Evolutionary conservation across 2,113 vertebrate genomes (phyloP).

Genomic region (Nyctereutes procyonoides): DNA sequence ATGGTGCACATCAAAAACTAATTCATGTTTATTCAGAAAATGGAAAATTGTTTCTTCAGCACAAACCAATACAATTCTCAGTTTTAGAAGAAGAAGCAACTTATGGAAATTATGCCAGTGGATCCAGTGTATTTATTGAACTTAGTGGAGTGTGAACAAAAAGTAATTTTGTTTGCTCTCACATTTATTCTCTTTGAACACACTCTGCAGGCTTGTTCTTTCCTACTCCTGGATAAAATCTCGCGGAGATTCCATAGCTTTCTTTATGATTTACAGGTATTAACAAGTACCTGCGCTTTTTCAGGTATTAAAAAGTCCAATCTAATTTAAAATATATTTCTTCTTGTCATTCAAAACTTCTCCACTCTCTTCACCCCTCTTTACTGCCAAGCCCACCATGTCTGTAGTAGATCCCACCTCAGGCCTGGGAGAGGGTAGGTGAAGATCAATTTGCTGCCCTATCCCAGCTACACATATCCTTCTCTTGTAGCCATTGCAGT

Average conservation of each 20-base stretch:
- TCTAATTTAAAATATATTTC: not conserved
- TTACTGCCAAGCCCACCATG: not conserved
- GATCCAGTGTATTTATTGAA: not conserved
- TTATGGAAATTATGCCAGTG: not conserved
- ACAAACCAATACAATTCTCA: not conserved
- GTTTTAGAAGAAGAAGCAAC: not conserved
- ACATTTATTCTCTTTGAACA: not conserved
- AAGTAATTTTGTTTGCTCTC: not conserved
- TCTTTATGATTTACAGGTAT: not conserved
- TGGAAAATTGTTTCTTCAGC: not conserved
- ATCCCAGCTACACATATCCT: too few relatives aligned
- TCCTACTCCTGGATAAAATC: not conserved
- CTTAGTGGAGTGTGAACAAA: not conserved
- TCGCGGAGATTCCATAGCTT: not conserved
- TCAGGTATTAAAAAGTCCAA: not conserved
- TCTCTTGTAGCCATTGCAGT: not conserved
- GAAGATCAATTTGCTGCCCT: not conserved
- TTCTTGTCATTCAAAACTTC: not conserved
- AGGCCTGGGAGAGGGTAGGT: too few relatives aligned
- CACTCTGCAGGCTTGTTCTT: not conserved
- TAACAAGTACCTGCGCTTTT: not conserved
- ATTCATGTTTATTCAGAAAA: conserved; percentile 4
- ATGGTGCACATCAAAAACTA: not conserved
- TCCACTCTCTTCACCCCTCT: not conserved
- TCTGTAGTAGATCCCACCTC: not conserved